A percentile compares a stretch with the other conserved stretches of the same genome.
These are phyloP conservation scores for Blennius ocellaris DNA, from an alignment of 2,113 vertebrate species.

Conservation along the genomic window DNA sequence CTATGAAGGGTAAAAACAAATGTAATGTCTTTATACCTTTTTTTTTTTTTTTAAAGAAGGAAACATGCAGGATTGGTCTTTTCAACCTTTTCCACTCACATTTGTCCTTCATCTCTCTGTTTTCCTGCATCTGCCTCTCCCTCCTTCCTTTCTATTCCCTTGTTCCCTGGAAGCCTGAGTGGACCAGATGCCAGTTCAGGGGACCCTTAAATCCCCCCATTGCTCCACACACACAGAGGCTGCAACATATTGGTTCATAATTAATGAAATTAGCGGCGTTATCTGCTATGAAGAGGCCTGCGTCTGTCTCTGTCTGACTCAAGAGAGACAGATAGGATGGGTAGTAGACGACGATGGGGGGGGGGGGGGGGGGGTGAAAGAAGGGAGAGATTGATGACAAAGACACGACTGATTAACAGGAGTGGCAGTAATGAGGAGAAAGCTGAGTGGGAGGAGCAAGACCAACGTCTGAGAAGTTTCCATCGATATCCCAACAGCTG, in stretches of 20 bases:
- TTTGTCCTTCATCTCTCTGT: constrained; percentile 8
- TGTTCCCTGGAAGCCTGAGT: constrained; percentile 48
- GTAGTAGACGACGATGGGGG: background rate
- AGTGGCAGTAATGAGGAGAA: constrained; percentile 46
- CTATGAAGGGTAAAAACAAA: too few relatives aligned
- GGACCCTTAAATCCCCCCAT: constrained; percentile 47
- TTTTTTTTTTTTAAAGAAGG: too few relatives aligned
- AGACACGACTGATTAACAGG: constrained; percentile 66
- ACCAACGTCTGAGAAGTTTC: constrained; percentile 3
- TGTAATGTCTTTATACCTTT: too few relatives aligned
- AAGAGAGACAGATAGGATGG: constrained; percentile 54
- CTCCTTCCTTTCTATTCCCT: constrained; percentile 29
- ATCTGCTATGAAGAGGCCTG: constrained; percentile 90
- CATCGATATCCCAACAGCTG: constrained; percentile 13
- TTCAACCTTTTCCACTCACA: constrained; percentile 3
- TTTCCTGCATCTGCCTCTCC: background rate
- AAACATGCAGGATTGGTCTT: background rate
- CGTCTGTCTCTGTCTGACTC: constrained; percentile 64
- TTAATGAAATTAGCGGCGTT: constrained; percentile 97
- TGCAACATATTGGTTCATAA: constrained; percentile 94
- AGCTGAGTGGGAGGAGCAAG: background rate
- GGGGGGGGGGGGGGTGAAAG: background rate
- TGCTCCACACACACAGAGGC: constrained; percentile 44
- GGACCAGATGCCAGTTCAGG: constrained; percentile 93
- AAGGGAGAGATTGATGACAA: constrained; percentile 61